A percentile compares a stretch with the other conserved stretches of the same genome.
These are phyloP conservation scores for Chionoecetes opilio DNA, from an alignment of 1,140 invertebrate species.

Conservation along the genomic window DNA sequence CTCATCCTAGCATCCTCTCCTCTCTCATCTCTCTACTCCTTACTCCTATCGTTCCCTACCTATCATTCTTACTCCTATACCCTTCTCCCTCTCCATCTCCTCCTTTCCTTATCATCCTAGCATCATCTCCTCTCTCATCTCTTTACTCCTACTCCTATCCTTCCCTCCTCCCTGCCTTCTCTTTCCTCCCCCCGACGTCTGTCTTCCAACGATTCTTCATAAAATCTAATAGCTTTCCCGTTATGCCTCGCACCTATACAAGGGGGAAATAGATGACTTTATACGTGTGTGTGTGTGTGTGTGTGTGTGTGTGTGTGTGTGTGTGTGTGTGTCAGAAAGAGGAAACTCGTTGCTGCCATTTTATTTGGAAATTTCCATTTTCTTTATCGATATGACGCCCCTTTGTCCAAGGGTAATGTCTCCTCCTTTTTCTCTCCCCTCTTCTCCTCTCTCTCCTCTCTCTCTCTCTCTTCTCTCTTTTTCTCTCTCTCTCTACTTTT, in stretches of 20 bases:
- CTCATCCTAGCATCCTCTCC: too few relatives aligned
- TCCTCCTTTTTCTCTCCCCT: neutral
- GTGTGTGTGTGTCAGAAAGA: neutral
- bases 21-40: too few relatives aligned
- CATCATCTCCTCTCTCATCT: too few relatives aligned
- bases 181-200: neutral
- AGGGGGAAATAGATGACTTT: neutral
- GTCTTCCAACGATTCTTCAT: conserved; percentile 5
- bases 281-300: conserved; percentile 31
- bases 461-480: conserved; percentile 11
- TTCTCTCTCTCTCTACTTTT: neutral
- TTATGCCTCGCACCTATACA: neutral
- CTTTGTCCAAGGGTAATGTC: conserved; percentile 17
- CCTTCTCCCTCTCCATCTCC: too few relatives aligned
- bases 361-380: neutral
- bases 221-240: conserved; percentile 6
- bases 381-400: neutral
- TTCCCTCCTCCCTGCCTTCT: neutral
- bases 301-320: conserved; percentile 34
- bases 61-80: too few relatives aligned
- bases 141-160: too few relatives aligned
- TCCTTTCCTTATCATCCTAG: too few relatives aligned
- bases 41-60: too few relatives aligned
- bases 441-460: neutral
- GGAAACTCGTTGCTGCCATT: neutral